Conservation (phyloP, 2,888 invertebrate species). For the Ethmia dodecea region DNA sequence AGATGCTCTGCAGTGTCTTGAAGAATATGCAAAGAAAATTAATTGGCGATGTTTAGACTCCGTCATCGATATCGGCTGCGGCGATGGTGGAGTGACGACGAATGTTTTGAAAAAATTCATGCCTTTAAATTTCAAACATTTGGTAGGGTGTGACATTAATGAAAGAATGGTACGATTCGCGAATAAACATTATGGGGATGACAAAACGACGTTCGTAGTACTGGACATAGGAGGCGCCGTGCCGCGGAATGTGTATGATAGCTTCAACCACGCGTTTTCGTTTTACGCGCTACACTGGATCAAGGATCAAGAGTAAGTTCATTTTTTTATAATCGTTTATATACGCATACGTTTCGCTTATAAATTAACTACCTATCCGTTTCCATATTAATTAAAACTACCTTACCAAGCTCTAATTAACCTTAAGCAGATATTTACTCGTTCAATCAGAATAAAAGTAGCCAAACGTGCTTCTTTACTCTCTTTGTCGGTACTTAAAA, state of each 20-base stretch:
- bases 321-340: no score
- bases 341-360: no score
- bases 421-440: no score
- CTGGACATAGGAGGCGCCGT: conserved; percentile 78
- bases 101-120: conserved; percentile 78
- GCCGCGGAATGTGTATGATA: conserved; percentile 58
- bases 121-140: conserved; percentile 65
- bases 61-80: conserved; percentile 86
- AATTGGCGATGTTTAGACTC: conserved; percentile 70
- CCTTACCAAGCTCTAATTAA: no score
- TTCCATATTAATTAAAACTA: no score
- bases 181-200: conserved; percentile 63
- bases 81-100: conserved; percentile 84
- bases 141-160: conserved; percentile 84
- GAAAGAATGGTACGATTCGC: conserved; percentile 84
- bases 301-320: conserved; percentile 81
- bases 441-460: no score
- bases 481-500: no score
- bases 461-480: no score
- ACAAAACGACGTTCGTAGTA: conserved; percentile 61
- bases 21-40: conserved; percentile 78
- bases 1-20: conserved; percentile 74
- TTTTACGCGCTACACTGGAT: conserved; percentile 91
- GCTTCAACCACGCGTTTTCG: conserved; percentile 84
- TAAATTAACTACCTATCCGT: no score